Percentiles rank a stretch among this genome's conserved stretches.
Conservation (phyloP, 1,140 invertebrate genomes). For the Helicoverpa armigera region DNA sequence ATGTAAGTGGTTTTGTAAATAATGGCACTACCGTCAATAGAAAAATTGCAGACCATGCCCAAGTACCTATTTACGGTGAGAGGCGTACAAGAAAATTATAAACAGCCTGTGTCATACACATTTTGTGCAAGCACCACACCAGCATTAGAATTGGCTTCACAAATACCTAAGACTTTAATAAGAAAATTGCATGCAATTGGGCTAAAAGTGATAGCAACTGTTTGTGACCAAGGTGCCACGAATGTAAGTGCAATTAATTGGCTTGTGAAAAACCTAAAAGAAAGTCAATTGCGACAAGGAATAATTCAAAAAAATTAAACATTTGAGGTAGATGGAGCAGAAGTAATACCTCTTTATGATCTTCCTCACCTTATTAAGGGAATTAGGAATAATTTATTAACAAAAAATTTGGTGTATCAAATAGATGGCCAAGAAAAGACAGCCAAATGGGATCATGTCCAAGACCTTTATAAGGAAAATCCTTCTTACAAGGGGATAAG, state of each 20-base stretch:
- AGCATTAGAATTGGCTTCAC: conserved; percentile 8
- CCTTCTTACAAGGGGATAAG: conserved; percentile 46
- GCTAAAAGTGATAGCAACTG: conserved; percentile 53
- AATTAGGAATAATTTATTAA: conserved; percentile 23
- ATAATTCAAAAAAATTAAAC: not conserved
- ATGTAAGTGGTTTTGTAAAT: conserved; percentile 40
- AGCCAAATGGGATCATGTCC: conserved; percentile 54
- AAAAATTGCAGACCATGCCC: conserved; percentile 65
- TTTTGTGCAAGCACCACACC: conserved; percentile 54
- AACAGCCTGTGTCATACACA: conserved; percentile 66
- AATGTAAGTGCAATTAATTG: conserved; percentile 57
- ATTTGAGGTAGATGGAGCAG: not conserved
- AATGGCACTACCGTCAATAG: conserved; percentile 20
- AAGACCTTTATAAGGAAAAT: conserved; percentile 40
- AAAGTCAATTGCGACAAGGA: not conserved
- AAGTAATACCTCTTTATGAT: conserved; percentile 7
- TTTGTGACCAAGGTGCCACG: conserved; percentile 59
- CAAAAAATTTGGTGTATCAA: conserved; percentile 18
- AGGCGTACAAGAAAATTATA: conserved; percentile 63
- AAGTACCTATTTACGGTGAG: conserved; percentile 70
- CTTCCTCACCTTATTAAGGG: conserved; percentile 24
- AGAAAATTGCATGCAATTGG: conserved; percentile 48
- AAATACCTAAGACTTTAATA: conserved; percentile 50
- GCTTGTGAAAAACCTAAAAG: conserved; percentile 32
- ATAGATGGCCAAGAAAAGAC: conserved; percentile 29